Base-by-base conservation (phyloP, 92 coral and sea anemone genomes). In the Phenganax subtilis region DNA sequence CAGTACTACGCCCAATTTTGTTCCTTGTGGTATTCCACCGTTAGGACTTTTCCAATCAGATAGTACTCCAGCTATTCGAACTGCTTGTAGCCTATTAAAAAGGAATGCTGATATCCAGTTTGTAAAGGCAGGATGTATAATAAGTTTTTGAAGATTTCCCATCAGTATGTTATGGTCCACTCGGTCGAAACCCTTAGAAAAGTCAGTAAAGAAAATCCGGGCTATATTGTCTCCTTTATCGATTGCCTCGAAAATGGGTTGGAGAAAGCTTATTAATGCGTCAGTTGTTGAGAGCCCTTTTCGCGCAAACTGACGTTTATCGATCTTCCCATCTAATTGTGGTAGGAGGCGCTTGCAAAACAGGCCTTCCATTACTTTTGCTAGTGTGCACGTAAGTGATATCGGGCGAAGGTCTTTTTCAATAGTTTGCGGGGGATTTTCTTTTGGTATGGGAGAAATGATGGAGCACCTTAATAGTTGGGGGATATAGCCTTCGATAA, bases 71-170 rank as follows among this genome's bases (percentile, higher is more conserved):
- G 76, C 76, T 5, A 72, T 72, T 37, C 76, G 56, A 27, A 72
- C 76, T 72, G 76, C 76, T 29, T 72, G 76, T 55, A 72, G 25
- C 37, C 76, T 72, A 31, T 37, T 72, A 27, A 31, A 25, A 27
- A 72, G 76, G 54, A 72, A 72, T 20, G 76, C 76, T 72, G 76
- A 72, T 30, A n/a, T n/a, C n/a, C n/a, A n/a, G n/a, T n/a, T n/a
- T n/a, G n/a, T n/a, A n/a, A n/a, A n/a, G n/a, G n/a, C n/a, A n/a
- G n/a, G n/a, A n/a, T n/a, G n/a, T n/a, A n/a, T n/a, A n/a, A n/a
- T n/a, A n/a, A n/a, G n/a, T n/a, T n/a, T n/a, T n/a, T n/a, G n/a
- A n/a, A n/a, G n/a, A n/a, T n/a, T n/a, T n/a, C n/a, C n/a, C n/a
- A n/a, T n/a, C n/a, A n/a, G n/a, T n/a, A n/a, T n/a, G n/a, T n/a